phyloP scores from a whole-genome alignment of 1,140 invertebrate genomes.

The Drosophila triauraria region DNA sequence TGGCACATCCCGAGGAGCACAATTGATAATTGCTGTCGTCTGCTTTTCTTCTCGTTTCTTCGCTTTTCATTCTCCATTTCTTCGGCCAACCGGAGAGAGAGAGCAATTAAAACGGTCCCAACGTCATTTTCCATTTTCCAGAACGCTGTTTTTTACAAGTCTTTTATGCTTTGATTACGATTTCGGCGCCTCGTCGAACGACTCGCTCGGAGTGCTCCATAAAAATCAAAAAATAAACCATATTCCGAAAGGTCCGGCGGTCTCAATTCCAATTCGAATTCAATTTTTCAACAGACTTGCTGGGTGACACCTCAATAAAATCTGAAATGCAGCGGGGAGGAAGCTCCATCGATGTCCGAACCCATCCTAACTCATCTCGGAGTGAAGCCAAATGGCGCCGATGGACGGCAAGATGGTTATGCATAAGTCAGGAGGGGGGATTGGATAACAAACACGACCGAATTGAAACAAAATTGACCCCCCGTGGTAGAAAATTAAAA shows the following conservation, averaged over 20 bases:
- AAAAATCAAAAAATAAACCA: slow-evolving; percentile 65
- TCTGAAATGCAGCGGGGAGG: slow-evolving; percentile 55
- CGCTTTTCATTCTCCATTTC: slow-evolving; percentile 20
- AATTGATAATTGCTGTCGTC: slow-evolving; percentile 81
- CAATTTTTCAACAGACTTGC: slow-evolving; percentile 77
- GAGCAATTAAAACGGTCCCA: slow-evolving; percentile 74
- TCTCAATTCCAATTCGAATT: slow-evolving; percentile 77
- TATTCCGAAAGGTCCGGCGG: slow-evolving; percentile 42
- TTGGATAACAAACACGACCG: slow-evolving; percentile 34
- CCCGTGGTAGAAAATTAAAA: slow-evolving; percentile 77
- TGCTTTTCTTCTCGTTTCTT: slow-evolving; percentile 46
- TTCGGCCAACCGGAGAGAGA: slow-evolving; percentile 6
- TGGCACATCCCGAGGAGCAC: slow-evolving; percentile 57
- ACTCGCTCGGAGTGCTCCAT: slow-evolving; percentile 55
- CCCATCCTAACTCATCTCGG: slow-evolving; percentile 17
- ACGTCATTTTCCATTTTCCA: slow-evolving; percentile 53
- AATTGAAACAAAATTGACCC: slow-evolving; percentile 57
- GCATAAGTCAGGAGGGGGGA: slow-evolving; percentile 56
- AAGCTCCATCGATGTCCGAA: slow-evolving; percentile 1
- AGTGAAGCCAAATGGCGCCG: slow-evolving; percentile 26
- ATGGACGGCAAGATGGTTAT: slow-evolving; percentile 48
- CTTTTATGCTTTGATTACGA: slow-evolving; percentile 79
- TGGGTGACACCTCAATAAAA: slow-evolving; percentile 78
- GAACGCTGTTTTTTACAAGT: slow-evolving; percentile 51
- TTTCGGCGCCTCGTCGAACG: slow-evolving; percentile 71